These are phyloP conservation scores for Stenurella melanura DNA, from an alignment of 2,888 invertebrate species.

Conservation along the genomic window DNA sequence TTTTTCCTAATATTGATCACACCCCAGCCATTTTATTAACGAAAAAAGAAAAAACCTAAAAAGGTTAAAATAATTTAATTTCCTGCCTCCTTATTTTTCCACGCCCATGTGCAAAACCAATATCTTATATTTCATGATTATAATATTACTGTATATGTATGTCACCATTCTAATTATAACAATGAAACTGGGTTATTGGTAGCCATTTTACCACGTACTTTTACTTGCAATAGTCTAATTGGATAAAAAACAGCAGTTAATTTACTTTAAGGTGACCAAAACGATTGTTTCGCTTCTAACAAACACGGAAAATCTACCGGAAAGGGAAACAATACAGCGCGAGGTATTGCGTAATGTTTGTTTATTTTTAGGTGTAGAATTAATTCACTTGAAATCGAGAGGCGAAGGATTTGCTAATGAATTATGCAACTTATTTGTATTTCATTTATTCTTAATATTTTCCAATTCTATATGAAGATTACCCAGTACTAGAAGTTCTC, in stretches of 20 bases:
- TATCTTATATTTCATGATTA: conserved; percentile 28
- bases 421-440: background rate
- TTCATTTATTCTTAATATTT: background rate
- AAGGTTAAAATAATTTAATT: background rate
- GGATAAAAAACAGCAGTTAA: conserved; percentile 14
- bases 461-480: background rate
- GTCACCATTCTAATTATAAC: conserved; percentile 43
- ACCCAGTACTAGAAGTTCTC: too few relatives aligned
- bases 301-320: background rate
- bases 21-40: too few relatives aligned
- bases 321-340: conserved; percentile 1
- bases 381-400: background rate
- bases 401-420: background rate
- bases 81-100: background rate
- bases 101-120: conserved; percentile 19
- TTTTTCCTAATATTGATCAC: too few relatives aligned
- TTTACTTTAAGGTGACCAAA: conserved; percentile 10
- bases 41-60: too few relatives aligned
- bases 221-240: conserved; percentile 40
- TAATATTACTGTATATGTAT: conserved; percentile 40
- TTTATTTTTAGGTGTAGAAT: conserved; percentile 8
- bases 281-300: background rate
- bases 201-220: conserved; percentile 35
- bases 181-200: conserved; percentile 44
- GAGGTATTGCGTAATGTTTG: conserved; percentile 7